Evolutionary conservation across 2,888 invertebrate genomes (phyloP).

Genomic region (Antheraea yamamai): DNA sequence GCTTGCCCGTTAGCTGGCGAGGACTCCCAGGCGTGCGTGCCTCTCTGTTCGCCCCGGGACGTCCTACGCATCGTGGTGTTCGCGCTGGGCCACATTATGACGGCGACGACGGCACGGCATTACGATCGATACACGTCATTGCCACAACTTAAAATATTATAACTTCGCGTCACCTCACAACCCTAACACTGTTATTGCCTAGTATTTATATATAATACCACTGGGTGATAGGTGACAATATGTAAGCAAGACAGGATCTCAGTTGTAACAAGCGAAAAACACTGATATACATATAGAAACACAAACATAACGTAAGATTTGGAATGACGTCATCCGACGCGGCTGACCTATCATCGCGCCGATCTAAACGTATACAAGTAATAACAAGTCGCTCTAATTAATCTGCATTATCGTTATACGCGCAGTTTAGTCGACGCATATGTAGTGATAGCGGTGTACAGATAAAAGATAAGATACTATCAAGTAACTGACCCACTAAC

Average conservation of each 20-base stretch:
- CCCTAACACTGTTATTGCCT: not conserved
- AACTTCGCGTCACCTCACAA: slow-evolving; percentile 25
- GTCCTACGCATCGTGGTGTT: slow-evolving; percentile 54
- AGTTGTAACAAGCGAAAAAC: too few relatives aligned
- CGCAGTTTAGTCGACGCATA: slow-evolving; percentile 31
- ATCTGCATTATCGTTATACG: slow-evolving; percentile 28
- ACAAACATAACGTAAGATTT: not conserved
- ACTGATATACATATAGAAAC: not conserved
- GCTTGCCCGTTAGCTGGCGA: slow-evolving; percentile 41
- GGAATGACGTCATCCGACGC: slow-evolving; percentile 18
- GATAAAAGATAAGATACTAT: slow-evolving; percentile 41
- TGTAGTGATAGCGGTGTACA: slow-evolving; percentile 35
- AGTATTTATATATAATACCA: not conserved
- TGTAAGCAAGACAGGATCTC: too few relatives aligned
- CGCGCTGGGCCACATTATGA: slow-evolving; percentile 50
- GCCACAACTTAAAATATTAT: slow-evolving; percentile 35
- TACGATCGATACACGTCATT: slow-evolving; percentile 59
- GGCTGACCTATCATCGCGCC: not conserved
- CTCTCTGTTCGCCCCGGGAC: slow-evolving; percentile 60
- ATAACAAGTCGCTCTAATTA: slow-evolving; percentile 30
- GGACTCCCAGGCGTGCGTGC: slow-evolving; percentile 54
- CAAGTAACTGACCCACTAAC: slow-evolving; percentile 34
- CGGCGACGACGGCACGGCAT: slow-evolving; percentile 57
- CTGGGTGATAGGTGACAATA: too few relatives aligned
- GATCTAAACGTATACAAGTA: not conserved